Evolutionary conservation across 2,113 vertebrate genomes (phyloP).

Genomic region (Aphyosemion australe): DNA sequence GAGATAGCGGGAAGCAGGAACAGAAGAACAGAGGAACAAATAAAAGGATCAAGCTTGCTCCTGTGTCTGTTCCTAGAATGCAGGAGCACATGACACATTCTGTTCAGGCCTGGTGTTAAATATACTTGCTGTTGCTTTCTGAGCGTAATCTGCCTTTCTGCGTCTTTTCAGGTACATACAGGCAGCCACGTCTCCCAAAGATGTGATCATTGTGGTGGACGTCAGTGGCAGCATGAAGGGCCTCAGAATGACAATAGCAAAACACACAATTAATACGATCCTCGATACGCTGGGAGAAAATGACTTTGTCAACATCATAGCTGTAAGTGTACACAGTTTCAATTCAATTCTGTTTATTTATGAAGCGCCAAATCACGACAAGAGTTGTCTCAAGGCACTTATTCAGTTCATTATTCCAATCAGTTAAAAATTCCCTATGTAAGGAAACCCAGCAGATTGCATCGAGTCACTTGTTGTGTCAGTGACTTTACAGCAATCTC

Average conservation of each 20-base stretch:
- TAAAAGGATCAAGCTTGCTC: constrained; percentile 58
- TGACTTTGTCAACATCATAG: constrained; percentile 95
- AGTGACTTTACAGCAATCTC: too few species aligned
- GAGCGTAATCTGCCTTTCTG: background rate
- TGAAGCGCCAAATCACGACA: too few species aligned
- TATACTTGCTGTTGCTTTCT: background rate
- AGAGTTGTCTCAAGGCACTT: too few species aligned
- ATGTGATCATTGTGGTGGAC: constrained; percentile 91
- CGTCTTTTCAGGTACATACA: constrained; percentile 89
- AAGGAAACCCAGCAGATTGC: too few species aligned
- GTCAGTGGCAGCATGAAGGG: constrained; percentile 98
- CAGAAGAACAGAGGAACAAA: constrained; percentile 38
- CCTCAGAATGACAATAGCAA: constrained; percentile 90
- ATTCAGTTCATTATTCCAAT: too few species aligned
- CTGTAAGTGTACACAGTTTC: constrained; percentile 73
- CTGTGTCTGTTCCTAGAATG: constrained; percentile 11
- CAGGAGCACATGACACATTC: background rate
- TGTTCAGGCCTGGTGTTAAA: background rate
- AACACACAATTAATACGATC: constrained; percentile 92
- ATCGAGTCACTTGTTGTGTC: too few species aligned
- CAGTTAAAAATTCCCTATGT: too few species aligned
- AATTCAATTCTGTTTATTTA: too few species aligned
- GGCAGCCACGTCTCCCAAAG: constrained; percentile 94
- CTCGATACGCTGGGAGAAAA: constrained; percentile 96
- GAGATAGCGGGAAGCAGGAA: constrained; percentile 34